A percentile compares a stretch with the other conserved stretches of the same genome.
Evolutionary conservation across 2,113 vertebrate genomes (phyloP).

Genomic region (Odocoileus virginianus): DNA sequence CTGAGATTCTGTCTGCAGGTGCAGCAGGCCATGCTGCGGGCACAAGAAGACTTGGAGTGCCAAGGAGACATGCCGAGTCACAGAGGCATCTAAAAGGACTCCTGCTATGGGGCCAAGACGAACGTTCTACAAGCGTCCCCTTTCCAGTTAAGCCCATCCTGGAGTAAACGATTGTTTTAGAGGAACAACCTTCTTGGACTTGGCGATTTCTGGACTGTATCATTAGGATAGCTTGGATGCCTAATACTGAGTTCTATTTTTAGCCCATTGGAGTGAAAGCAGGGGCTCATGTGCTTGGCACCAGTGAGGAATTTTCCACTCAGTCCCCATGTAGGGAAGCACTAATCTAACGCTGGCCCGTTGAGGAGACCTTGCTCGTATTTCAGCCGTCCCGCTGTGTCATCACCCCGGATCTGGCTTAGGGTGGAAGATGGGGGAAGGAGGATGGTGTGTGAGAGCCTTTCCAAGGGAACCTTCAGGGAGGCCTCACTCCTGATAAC

Average conservation of each 20-base stretch:
- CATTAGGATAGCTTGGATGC: background rate
- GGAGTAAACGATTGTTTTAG: background rate
- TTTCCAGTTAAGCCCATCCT: background rate
- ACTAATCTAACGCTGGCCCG: background rate
- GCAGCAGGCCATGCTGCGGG: background rate
- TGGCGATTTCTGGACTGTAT: conserved; percentile 34
- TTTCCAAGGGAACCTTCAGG: background rate
- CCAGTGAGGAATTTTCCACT: conserved; percentile 59
- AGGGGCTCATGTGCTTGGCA: conserved; percentile 49
- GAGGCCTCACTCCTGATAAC: background rate
- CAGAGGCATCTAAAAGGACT: background rate
- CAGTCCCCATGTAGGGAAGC: conserved; percentile 14
- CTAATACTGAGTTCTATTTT: conserved; percentile 49
- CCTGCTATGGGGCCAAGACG: background rate
- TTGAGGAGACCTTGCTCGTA: background rate
- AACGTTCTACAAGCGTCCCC: background rate
- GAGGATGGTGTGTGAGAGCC: background rate
- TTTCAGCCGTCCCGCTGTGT: background rate
- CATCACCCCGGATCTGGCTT: background rate
- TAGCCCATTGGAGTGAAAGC: conserved; percentile 39
- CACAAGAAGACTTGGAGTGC: background rate
- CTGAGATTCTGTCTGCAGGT: background rate
- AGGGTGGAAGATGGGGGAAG: background rate
- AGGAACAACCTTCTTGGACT: background rate
- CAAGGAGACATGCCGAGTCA: background rate